Evolutionary conservation across 1,140 invertebrate species (phyloP).

Genomic region (Pinna nobilis): DNA sequence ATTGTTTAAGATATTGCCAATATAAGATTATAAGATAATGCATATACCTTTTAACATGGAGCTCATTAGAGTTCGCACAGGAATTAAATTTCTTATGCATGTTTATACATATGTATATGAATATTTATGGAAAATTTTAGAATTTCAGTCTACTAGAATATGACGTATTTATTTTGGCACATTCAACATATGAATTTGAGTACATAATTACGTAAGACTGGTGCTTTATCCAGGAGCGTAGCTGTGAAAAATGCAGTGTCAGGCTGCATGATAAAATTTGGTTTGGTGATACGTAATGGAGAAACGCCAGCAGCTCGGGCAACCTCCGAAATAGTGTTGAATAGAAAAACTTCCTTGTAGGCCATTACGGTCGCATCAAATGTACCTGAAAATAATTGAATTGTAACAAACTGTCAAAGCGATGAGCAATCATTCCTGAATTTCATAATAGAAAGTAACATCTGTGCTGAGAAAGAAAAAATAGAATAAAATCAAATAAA

Average conservation of each 20-base stretch:
- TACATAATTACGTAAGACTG: constrained; percentile 26
- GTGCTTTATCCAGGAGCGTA: constrained; percentile 42
- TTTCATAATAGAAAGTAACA: no score
- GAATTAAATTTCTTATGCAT: neutral
- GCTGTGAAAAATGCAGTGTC: constrained; percentile 41
- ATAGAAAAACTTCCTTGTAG: constrained; percentile 33
- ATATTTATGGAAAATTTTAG: neutral
- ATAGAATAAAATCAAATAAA: no score
- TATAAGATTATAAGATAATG: no score
- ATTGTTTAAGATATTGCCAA: no score
- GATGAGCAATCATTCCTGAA: no score
- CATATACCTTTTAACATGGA: no score
- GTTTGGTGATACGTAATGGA: constrained; percentile 38
- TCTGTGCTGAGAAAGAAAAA: no score
- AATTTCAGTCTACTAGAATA: neutral
- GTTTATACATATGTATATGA: neutral
- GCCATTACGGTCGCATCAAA: constrained; percentile 28
- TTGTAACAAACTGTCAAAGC: no score
- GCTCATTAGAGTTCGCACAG: neutral
- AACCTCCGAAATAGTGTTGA: constrained; percentile 19
- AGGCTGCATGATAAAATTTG: constrained; percentile 36
- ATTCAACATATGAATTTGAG: neutral
- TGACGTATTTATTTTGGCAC: neutral
- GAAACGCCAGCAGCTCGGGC: constrained; percentile 23
- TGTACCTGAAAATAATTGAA: constrained; percentile 25